Conservation (phyloP, 2,888 invertebrate species). For the Pyrochroa serraticornis region DNA sequence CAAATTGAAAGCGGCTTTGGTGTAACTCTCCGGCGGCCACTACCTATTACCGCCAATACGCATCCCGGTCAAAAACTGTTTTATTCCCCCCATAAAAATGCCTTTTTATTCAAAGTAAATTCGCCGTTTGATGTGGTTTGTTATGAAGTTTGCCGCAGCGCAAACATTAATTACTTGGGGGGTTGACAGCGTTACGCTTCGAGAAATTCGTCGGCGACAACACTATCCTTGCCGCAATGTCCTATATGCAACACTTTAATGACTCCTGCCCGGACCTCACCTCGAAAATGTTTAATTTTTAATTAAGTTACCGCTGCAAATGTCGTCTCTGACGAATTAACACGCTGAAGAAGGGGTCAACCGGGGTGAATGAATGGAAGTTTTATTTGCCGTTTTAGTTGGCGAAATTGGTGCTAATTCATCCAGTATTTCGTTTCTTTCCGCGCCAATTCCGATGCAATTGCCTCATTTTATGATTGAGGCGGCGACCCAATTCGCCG, state of each 20-base stretch:
- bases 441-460: conserved; percentile 39
- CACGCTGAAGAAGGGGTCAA: neutral
- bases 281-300: conserved; percentile 1
- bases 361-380: neutral
- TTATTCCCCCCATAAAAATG: conserved; percentile 35
- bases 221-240: conserved; percentile 10
- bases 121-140: conserved; percentile 45
- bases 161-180: conserved; percentile 42
- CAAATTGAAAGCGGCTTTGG: conserved; percentile 39
- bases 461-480: conserved; percentile 46
- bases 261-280: too few relatives aligned
- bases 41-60: conserved; percentile 27
- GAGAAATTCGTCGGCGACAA: conserved; percentile 22
- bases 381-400: neutral
- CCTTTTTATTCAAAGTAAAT: conserved; percentile 43
- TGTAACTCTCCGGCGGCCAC: conserved; percentile 30
- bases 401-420: conserved; percentile 15
- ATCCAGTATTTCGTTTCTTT: conserved; percentile 22
- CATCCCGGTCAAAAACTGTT: conserved; percentile 28
- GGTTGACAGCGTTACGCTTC: conserved; percentile 34
- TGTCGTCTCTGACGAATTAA: neutral
- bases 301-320: neutral
- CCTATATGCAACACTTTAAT: neutral
- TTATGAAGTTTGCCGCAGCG: conserved; percentile 41
- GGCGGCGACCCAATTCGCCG: conserved; percentile 39